phyloP scores from a whole-genome alignment of 92 coral and sea anemone genomes.

The Siderastrea siderea region DNA sequence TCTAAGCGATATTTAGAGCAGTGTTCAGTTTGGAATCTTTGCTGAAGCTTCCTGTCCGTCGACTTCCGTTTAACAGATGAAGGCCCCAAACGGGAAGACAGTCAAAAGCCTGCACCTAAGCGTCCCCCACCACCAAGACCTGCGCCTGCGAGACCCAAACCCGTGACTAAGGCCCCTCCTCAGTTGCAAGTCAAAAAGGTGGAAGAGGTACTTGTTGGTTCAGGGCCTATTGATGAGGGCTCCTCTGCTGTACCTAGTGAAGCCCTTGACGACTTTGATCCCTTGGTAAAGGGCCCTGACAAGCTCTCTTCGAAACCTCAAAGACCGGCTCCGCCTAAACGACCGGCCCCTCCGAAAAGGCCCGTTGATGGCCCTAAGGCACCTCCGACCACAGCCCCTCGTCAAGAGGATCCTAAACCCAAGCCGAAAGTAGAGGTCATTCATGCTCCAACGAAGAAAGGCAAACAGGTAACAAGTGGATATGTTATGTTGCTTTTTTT shows the following conservation, averaged over 20 bases:
- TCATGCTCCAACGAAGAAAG: constrained; percentile 56
- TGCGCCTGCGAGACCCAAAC: constrained; percentile 63
- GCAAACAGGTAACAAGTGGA: constrained; percentile 57
- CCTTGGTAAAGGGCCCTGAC: constrained; percentile 48
- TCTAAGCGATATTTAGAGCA: no score
- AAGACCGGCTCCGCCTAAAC: constrained; percentile 88
- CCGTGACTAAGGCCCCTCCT: constrained; percentile 11
- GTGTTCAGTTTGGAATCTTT: no score
- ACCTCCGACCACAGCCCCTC: constrained; percentile 30
- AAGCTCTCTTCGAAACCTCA: constrained; percentile 62
- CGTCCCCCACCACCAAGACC: constrained; percentile 92
- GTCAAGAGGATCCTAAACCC: constrained; percentile 40
- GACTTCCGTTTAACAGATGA: constrained; percentile 12
- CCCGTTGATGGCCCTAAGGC: constrained; percentile 29
- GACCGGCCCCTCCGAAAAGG: constrained; percentile 80
- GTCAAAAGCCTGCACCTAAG: constrained; percentile 62
- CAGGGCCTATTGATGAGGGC: constrained; percentile 53
- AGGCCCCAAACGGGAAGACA: constrained; percentile 24
- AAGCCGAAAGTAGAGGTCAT: constrained; percentile 67
- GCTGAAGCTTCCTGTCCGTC: background rate
- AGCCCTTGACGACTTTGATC: constrained; percentile 75
- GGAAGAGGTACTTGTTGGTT: constrained; percentile 52
- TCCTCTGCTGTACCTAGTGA: constrained; percentile 34
- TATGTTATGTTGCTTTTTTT: background rate
- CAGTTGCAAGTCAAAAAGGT: constrained; percentile 41